Base-by-base conservation (phyloP, 2,888 invertebrate species). In the Pandemis heparana region DNA sequence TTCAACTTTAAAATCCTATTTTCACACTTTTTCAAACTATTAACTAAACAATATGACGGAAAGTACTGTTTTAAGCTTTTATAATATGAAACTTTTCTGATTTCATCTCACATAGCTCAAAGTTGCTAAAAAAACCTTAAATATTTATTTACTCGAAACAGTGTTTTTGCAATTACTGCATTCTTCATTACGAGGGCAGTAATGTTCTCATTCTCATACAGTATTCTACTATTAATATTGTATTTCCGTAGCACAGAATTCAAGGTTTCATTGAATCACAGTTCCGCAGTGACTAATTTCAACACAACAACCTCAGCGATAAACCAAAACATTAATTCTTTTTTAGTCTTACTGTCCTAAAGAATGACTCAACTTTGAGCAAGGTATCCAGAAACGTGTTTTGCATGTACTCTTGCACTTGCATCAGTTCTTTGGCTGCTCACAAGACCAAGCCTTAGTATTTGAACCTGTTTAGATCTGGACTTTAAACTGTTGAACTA, bases 351-450 rank as follows among this genome's bases (percentile, higher is more conserved):
- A 32, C 14, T 9, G 62, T 62, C 18, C 23, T 46, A 46, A 48
- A 64, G n/a, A 48, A n/a, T 65, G 64, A 64, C 65, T 65, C 65
- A 65, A 39, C 38, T 51, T 10, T 51, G 43, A 48, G 14, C 63
- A 16, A 48, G 38, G 59, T 63, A 73, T 69, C 41, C 73, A 68
- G 63, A 39, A 68, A 73, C 68, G 23, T 69, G 73, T 69, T 73
- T 73, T 64, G 68, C 72, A 56, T 73, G 62, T 41, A 18, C 51
- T 60, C 69, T 74, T 74, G 69, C 74, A 74, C 69, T 74, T 74
- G 69, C 74, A 74, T 61, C 51, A 70, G 68, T 48, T 51, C 69
- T 68, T 32, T 32, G 23, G 23, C 60, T 64, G 38, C 64, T 65
- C 65, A 43, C 53, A 70, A 53, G 56, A 51, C 56, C 56, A 48